A percentile compares a stretch with the other conserved stretches of the same genome.
phyloP scores from a whole-genome alignment of 2,113 vertebrate genomes.

The Sceloporus undulatus region DNA sequence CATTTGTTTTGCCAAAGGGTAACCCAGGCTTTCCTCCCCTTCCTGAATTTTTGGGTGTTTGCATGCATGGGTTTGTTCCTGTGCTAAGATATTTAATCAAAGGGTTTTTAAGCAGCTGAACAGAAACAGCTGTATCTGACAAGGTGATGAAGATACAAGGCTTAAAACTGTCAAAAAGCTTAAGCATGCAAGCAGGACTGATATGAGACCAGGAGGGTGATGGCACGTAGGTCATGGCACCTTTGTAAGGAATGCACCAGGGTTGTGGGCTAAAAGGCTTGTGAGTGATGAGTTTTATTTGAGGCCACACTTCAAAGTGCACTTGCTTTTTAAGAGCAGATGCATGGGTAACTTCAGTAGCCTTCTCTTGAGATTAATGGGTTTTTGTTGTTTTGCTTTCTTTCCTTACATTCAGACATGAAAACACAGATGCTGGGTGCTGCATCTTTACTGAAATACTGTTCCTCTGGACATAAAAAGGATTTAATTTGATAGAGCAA shows the following conservation, averaged over 20 bases:
- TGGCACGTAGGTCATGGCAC: constrained; percentile 69
- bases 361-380: constrained; percentile 59
- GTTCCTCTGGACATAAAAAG: constrained; percentile 65
- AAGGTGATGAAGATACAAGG: constrained; percentile 65
- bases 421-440: constrained; percentile 53
- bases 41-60: constrained; percentile 49
- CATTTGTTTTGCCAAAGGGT: constrained; percentile 75
- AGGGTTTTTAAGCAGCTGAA: constrained; percentile 73
- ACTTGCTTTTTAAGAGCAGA: constrained; percentile 70
- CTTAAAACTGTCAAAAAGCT: constrained; percentile 68
- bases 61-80: constrained; percentile 64
- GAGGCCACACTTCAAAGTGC: constrained; percentile 75
- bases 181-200: constrained; percentile 62
- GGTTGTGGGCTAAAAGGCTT: constrained; percentile 66
- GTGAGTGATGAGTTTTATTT: constrained; percentile 68
- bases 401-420: constrained; percentile 65
- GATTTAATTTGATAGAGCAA: constrained; percentile 55
- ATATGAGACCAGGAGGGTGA: constrained; percentile 60
- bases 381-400: constrained; percentile 36
- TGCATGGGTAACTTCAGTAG: constrained; percentile 76
- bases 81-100: constrained; percentile 74
- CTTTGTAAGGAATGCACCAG: constrained; percentile 66
- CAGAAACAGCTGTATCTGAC: constrained; percentile 75
- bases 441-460: constrained; percentile 58
- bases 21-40: constrained; percentile 50